A percentile compares a stretch with the other conserved stretches of the same genome.
phyloP scores from a whole-genome alignment of 2,113 vertebrate species.

The Ictalurus punctatus region DNA sequence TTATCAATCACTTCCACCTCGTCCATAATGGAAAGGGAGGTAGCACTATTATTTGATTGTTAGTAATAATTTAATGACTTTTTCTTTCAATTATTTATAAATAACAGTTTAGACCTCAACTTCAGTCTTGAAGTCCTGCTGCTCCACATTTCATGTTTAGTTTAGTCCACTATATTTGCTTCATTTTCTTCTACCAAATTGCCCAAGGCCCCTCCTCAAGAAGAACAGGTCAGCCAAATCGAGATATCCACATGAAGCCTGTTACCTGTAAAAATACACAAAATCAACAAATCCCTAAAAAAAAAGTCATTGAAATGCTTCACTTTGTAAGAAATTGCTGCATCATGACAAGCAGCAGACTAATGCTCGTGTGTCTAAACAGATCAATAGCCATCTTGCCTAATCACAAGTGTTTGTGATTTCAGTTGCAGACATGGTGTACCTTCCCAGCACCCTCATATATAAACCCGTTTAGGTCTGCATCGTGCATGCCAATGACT shows the following conservation, averaged over 20 bases:
- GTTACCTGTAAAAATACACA: slow-evolving; percentile 34
- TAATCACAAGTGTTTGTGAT: slow-evolving; percentile 61
- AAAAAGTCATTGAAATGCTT: slow-evolving; percentile 54
- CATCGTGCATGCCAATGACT: slow-evolving; percentile 50
- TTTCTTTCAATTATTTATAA: background rate
- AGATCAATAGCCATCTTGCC: slow-evolving; percentile 61
- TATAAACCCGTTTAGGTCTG: slow-evolving; percentile 42
- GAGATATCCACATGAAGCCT: background rate
- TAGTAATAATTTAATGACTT: background rate
- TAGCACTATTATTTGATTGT: background rate
- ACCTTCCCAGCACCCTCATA: slow-evolving; percentile 33
- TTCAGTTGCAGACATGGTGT: slow-evolving; percentile 46
- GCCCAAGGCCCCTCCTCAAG: slow-evolving; percentile 16
- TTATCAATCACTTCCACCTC: background rate
- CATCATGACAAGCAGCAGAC: slow-evolving; percentile 48
- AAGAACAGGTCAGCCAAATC: slow-evolving; percentile 25
- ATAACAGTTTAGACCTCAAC: background rate
- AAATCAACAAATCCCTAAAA: slow-evolving; percentile 50
- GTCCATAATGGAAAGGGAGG: background rate
- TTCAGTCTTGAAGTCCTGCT: background rate
- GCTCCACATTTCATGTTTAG: background rate
- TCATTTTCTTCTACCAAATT: slow-evolving; percentile 8
- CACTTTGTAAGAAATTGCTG: slow-evolving; percentile 43
- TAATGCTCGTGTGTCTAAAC: slow-evolving; percentile 53
- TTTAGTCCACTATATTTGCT: background rate